Evolutionary conservation across 2,113 vertebrate species (phyloP), one percentile per base, ranked within the genome.

Genomic region (Cyanocitta stelleri): DNA sequence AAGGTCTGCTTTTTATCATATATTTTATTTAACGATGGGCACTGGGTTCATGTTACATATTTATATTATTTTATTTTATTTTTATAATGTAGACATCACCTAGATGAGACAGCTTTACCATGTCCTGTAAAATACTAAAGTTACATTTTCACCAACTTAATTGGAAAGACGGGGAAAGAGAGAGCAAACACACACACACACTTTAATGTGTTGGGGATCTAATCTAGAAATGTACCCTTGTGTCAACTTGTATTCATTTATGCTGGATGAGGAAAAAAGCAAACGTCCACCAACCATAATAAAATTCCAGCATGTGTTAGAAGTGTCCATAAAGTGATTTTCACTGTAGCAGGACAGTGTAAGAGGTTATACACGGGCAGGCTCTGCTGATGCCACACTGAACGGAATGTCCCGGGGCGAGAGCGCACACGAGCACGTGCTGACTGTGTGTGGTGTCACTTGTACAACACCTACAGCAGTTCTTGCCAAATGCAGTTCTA

Each of bases 61-160:
- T 98, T 98, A 98, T 98, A 97, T 98, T 98, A 63, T 90, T 83
- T 98, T 97, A 98, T 98, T 98, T 98, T 98, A 98, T 98, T 98
- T 98, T 98, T 98, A 98, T 98, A 98, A 98, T 98, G 98, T 98
- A 98, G 97, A 98, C 97, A 95, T 97, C 98, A 98, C 96, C 97
- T 98, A 98, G 97, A 97, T 98, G 98, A 98, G 95, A 98, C 97
- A 97, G 97, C 96, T 98, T 98, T 98, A 95, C 96, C 98, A 94
- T 97, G 97, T 97, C 97, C 97, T 97, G 97, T 98, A 97, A 97
- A 98, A 97, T 95, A 95, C 97, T 98, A 97, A 97, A 96, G 97
- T 98, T 98, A 97, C 97, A 91, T 98, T 98, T 97, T 96, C 96
- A 97, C 94, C 97, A 97, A 37, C 94, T 97, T 97, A 97, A 97